phyloP scores from a whole-genome alignment of 1,140 invertebrate genomes.

The Diplogasteroides magnus region DNA sequence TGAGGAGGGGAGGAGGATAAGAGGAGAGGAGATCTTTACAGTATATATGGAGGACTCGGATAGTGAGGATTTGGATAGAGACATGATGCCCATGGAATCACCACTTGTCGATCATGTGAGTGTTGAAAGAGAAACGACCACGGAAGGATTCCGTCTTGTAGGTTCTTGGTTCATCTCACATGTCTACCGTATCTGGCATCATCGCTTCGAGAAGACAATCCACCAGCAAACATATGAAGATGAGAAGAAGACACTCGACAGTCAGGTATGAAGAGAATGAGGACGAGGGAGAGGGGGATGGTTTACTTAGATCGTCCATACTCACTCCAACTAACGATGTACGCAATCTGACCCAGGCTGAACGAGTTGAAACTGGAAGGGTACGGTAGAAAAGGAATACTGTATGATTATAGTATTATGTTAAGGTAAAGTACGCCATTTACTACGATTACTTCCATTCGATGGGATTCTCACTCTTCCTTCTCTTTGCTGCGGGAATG shows the following conservation, averaged over 20 bases:
- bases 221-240: slow-evolving; percentile 19
- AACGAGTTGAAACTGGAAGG: slow-evolving; percentile 50
- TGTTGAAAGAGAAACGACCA: background rate
- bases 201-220: slow-evolving; percentile 33
- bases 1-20: background rate
- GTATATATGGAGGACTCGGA: background rate
- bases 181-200: slow-evolving; percentile 51
- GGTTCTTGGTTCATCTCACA: slow-evolving; percentile 41
- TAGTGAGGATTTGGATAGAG: slow-evolving; percentile 9
- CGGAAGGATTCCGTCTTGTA: slow-evolving; percentile 2
- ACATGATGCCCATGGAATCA: background rate
- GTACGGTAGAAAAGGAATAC: slow-evolving; percentile 20
- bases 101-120: background rate
- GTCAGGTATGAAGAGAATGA: background rate
- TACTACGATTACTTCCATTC: slow-evolving; percentile 46
- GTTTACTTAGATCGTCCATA: slow-evolving; percentile 13
- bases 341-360: slow-evolving; percentile 33
- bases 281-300: slow-evolving; percentile 18
- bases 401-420: background rate
- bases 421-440: slow-evolving; percentile 43
- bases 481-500: slow-evolving; percentile 43
- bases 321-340: background rate
- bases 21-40: background rate
- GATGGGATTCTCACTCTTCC: slow-evolving; percentile 45
- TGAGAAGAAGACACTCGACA: background rate